A percentile compares a stretch with the other conserved stretches of the same genome.
phyloP scores from a whole-genome alignment of 2,113 vertebrate genomes.

The Stercorarius parasiticus region DNA sequence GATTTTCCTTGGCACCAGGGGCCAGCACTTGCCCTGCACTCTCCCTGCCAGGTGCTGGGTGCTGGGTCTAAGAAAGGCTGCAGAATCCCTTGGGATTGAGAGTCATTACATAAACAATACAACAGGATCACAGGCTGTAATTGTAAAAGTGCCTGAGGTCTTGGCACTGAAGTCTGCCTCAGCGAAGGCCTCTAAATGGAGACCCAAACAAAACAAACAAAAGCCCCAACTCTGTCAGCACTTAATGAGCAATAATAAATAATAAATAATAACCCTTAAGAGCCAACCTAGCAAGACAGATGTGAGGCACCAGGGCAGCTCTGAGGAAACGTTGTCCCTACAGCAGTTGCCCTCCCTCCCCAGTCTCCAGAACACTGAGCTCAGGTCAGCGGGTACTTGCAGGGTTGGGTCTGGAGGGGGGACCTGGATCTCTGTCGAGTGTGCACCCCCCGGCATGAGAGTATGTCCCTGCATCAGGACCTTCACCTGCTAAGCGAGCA shows the following conservation, averaged over 20 bases:
- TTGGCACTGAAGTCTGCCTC: neutral
- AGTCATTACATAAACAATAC: conserved; percentile 42
- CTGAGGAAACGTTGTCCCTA: neutral
- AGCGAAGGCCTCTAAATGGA: conserved; percentile 28
- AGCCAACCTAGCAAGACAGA: conserved; percentile 9
- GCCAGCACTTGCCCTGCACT: neutral
- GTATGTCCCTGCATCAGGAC: neutral
- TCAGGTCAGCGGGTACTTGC: neutral
- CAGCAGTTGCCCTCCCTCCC: neutral
- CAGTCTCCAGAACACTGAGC: accelerated
- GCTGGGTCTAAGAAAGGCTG: neutral
- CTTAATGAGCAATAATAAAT: conserved; percentile 52
- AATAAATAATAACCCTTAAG: conserved; percentile 37
- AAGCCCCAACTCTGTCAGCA: conserved; percentile 27
- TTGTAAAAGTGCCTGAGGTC: conserved; percentile 22
- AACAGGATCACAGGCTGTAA: conserved; percentile 18
- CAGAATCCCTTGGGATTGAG: conserved; percentile 24
- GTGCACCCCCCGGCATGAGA: neutral
- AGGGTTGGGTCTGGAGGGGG: neutral
- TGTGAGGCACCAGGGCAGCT: neutral
- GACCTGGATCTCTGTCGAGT: neutral
- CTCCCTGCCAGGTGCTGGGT: conserved; percentile 22
- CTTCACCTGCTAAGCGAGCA: neutral
- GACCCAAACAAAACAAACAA: conserved; percentile 63
- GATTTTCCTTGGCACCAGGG: conserved; percentile 15